Percentiles rank a stretch among this genome's conserved stretches.
These are phyloP conservation scores for Chionomys nivalis DNA, from an alignment of 2,113 vertebrate species.

Conservation along the genomic window DNA sequence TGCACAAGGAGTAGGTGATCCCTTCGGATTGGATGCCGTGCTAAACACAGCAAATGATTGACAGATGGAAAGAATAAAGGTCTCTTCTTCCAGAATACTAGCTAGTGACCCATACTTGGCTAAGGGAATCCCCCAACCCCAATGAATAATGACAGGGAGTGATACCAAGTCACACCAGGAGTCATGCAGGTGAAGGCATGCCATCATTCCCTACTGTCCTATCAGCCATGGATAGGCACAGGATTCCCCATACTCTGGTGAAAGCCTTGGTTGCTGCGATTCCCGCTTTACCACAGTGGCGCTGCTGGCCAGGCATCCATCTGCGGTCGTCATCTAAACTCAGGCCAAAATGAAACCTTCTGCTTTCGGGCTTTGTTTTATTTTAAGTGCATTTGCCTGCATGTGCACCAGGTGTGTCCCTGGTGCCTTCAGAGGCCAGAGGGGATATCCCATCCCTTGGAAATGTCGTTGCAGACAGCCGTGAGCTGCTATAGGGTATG, in stretches of 20 bases:
- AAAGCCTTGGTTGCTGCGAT: background rate
- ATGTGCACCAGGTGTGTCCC: background rate
- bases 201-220: background rate
- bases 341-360: background rate
- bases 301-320: background rate
- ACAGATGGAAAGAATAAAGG: background rate
- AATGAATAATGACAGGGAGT: background rate
- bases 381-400: background rate
- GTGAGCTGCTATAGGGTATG: background rate
- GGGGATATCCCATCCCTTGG: background rate
- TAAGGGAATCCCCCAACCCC: background rate
- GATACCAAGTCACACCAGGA: background rate
- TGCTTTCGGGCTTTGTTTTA: background rate
- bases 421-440: background rate
- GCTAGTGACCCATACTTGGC: background rate
- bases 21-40: background rate
- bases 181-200: background rate
- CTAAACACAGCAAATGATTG: background rate
- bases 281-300: background rate
- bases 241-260: background rate
- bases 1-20: background rate
- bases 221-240: background rate
- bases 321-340: conserved; percentile 8
- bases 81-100: background rate
- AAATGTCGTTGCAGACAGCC: background rate